Conservation (phyloP, 1,140 invertebrate genomes). For the Pseudomyrmex cubaensis region DNA sequence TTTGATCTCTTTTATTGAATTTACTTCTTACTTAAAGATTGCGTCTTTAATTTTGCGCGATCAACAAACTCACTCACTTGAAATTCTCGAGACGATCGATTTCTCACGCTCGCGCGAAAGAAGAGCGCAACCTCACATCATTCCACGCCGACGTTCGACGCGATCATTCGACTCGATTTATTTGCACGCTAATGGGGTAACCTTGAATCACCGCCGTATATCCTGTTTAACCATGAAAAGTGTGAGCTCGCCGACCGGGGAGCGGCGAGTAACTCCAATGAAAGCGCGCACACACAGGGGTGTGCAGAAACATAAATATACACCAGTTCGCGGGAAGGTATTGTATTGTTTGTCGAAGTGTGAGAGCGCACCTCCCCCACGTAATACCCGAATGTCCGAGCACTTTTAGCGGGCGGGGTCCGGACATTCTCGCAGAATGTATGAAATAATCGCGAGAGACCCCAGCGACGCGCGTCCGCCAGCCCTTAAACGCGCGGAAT, state of each 20-base stretch:
- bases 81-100: too few species aligned
- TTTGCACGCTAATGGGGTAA: constrained; percentile 4
- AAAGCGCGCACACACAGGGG: constrained; percentile 4
- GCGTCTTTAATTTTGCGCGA: too few species aligned
- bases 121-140: neutral
- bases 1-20: too few species aligned
- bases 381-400: constrained; percentile 1
- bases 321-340: neutral
- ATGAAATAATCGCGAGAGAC: constrained; percentile 52
- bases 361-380: neutral
- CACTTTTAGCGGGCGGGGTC: constrained; percentile 25
- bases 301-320: constrained; percentile 23
- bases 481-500: constrained; percentile 41
- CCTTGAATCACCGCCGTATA: constrained; percentile 19
- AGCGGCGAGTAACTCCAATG: neutral
- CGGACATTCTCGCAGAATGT: constrained; percentile 25
- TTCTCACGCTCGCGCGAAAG: neutral
- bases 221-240: constrained; percentile 44
- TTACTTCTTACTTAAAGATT: too few species aligned
- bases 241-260: neutral
- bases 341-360: neutral
- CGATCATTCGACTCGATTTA: constrained; percentile 23
- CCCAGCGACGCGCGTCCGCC: neutral
- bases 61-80: too few species aligned
- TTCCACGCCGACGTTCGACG: neutral